Evolutionary conservation across 2,113 vertebrate genomes (phyloP).

Genomic region (Saguinus midas): DNA sequence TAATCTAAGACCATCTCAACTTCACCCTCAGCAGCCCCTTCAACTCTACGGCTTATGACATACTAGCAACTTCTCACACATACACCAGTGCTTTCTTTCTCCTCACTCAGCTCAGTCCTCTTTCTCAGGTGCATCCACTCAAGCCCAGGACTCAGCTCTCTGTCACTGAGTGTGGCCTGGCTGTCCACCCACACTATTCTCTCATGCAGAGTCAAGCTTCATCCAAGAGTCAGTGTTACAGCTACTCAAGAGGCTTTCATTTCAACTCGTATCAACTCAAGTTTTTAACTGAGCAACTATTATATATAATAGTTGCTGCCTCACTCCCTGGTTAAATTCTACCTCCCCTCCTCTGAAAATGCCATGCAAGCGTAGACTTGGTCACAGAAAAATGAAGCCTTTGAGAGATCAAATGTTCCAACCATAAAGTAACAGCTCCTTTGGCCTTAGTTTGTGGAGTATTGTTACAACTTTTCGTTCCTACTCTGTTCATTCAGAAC

Average conservation of each 20-base stretch:
- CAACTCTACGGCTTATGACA: not conserved
- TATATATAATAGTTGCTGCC: not conserved
- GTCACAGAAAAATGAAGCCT: not conserved
- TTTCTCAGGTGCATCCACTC: not conserved
- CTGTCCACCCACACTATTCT: too few species aligned
- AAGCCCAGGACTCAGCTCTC: not conserved
- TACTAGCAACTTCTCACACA: not conserved
- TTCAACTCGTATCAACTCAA: not conserved
- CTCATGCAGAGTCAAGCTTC: too few species aligned
- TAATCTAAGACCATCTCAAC: not conserved
- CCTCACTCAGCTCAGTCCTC: accelerated
- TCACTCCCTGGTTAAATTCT: not conserved
- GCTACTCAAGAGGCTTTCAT: not conserved
- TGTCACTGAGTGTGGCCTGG: not conserved
- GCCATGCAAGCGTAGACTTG: not conserved
- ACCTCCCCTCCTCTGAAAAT: not conserved
- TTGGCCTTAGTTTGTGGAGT: not conserved
- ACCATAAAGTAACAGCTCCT: not conserved
- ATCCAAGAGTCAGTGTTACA: not conserved
- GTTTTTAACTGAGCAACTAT: not conserved
- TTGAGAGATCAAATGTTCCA: not conserved
- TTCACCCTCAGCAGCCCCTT: not conserved
- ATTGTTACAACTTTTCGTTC: not conserved
- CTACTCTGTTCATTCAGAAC: not conserved
- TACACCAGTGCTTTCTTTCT: not conserved